These are phyloP conservation scores for Todiramphus saurophagus DNA, from an alignment of 2,113 vertebrate species.

Conservation along the genomic window DNA sequence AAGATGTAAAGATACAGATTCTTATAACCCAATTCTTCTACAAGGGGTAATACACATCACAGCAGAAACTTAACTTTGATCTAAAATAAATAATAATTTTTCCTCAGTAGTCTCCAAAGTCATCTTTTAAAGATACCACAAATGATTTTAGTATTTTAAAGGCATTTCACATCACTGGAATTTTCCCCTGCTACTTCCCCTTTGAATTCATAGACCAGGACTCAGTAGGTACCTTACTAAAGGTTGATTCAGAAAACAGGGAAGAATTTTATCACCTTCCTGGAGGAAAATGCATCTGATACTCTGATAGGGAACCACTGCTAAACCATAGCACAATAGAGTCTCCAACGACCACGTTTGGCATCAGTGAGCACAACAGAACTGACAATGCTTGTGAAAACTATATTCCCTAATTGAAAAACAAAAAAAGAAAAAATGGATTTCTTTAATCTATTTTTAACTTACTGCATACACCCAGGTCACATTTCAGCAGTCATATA, in stretches of 20 bases:
- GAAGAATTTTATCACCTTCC: background rate
- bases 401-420: background rate
- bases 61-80: background rate
- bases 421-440: background rate
- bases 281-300: background rate
- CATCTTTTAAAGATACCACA: background rate
- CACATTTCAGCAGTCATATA: background rate
- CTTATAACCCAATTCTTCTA: background rate
- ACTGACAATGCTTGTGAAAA: background rate
- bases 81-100: background rate
- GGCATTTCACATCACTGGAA: background rate
- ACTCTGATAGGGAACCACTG: background rate
- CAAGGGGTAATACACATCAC: background rate
- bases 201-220: background rate
- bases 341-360: background rate
- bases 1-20: background rate
- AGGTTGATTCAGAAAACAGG: background rate
- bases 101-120: background rate
- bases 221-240: background rate
- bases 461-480: background rate
- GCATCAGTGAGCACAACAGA: background rate
- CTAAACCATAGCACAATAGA: background rate
- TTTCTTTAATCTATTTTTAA: background rate
- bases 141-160: background rate
- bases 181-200: background rate